A percentile compares a stretch with the other conserved stretches of the same genome.
Evolutionary conservation across 2,113 vertebrate genomes (phyloP).

Genomic region (Calidris pygmaea): DNA sequence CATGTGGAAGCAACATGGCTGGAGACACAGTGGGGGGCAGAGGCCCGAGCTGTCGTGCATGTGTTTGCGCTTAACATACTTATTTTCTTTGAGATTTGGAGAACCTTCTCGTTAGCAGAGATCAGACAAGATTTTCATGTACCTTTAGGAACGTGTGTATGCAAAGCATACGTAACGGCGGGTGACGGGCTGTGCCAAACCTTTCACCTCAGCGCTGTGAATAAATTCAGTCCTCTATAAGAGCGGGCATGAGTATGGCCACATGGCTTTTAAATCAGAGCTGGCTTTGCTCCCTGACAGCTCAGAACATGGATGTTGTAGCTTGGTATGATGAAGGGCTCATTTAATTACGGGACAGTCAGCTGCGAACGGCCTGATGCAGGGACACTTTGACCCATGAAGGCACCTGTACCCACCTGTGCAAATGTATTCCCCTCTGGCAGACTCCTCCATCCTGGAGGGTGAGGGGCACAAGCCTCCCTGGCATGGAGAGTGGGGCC

Average conservation of each 20-base stretch:
- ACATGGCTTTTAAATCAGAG: accelerated
- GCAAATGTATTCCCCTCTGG: accelerated
- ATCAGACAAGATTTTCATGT: neutral
- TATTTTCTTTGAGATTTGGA: neutral
- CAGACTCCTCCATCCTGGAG: accelerated
- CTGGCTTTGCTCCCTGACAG: neutral
- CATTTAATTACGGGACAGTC: too few species aligned
- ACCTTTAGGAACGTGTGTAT: neutral
- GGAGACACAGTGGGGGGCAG: neutral
- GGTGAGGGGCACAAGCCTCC: neutral
- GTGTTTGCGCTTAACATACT: neutral
- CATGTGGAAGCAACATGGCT: neutral
- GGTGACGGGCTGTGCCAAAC: neutral
- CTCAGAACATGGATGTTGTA: too few species aligned
- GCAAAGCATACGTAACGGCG: accelerated
- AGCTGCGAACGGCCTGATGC: neutral
- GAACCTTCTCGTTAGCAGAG: neutral
- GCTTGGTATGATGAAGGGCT: neutral
- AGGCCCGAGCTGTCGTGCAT: neutral
- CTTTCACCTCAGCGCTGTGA: neutral
- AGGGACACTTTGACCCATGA: neutral
- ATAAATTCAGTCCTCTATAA: neutral
- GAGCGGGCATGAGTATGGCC: neutral
- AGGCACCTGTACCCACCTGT: neutral
- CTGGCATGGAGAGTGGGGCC: neutral